Percentiles rank a stretch among this genome's conserved stretches.
Conservation (phyloP, 2,113 vertebrate genomes). For the Nothobranchius furzeri region DNA sequence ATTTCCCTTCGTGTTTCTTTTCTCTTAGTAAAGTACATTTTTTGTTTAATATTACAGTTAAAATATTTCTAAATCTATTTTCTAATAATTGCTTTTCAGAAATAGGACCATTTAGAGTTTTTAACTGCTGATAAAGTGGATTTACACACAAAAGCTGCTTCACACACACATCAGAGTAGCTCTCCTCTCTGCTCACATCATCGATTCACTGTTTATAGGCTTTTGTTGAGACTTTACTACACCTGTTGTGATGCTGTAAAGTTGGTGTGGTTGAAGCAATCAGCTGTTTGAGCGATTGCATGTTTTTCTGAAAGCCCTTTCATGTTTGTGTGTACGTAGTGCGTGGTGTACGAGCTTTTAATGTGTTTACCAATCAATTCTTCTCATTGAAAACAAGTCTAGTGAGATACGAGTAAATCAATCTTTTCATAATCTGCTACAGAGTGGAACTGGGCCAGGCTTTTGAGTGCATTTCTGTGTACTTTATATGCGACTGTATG, state of each 20-base stretch:
- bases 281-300: constrained; percentile 43
- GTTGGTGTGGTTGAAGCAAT: constrained; percentile 34
- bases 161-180: constrained; percentile 2
- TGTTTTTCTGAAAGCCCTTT: constrained; percentile 69
- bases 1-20: too few relatives aligned
- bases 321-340: constrained; percentile 48
- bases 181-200: constrained; percentile 13
- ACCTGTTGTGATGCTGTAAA: constrained; percentile 51
- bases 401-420: constrained; percentile 62
- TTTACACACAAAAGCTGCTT: background rate
- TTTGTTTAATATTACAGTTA: background rate
- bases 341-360: constrained; percentile 59
- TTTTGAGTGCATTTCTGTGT: constrained; percentile 70
- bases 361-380: constrained; percentile 69
- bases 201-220: constrained; percentile 47
- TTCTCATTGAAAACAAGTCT: constrained; percentile 40
- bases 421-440: constrained; percentile 58
- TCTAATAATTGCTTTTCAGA: background rate
- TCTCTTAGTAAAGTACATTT: background rate
- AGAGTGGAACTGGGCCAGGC: constrained; percentile 26
- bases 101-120: background rate
- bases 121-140: constrained; percentile 15
- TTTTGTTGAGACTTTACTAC: constrained; percentile 32
- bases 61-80: too few relatives aligned
- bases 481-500: constrained; percentile 53